Evolutionary conservation across 2,888 invertebrate species (phyloP), one percentile per base, ranked within the genome.

Genomic region (Parochlus steinenii): DNA sequence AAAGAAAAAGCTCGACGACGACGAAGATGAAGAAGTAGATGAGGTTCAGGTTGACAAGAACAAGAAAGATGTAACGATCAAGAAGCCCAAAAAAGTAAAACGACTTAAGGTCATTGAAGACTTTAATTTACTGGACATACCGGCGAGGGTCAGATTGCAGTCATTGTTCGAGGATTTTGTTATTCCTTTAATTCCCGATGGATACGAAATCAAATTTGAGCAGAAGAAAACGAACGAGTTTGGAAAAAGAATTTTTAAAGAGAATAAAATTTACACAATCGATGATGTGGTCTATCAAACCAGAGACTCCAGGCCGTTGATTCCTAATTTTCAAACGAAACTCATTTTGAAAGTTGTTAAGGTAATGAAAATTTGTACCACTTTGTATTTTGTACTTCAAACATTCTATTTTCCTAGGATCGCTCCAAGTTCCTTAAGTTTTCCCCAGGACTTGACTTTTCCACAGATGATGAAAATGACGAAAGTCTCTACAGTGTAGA

Each of bases 181-280:
- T 19, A 50, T 55, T 31, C 58, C 59, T 2, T 50, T 56, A 3
- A 36, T 59, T 38, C 59, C 59, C 3, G 49, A 54, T 37, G 56
- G 58, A 4, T 58, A 54, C 38, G 47, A 47, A 25, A 48, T 59
- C 18, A 33, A 33, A 31, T 33, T 37, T 15, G 16, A 26, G 8
- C 14, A 18, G 4, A 34, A 34, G 12, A 34, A 27, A 15, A 12
- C 20, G 4, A 24, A 18, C 18, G 10, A 19, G 3, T 17, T 17
- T 8, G 11, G 26, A n/a, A 33, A 33, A 20, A 17, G 17, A n/a
- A 28, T 27, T 16, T 28, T 20, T n/a, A 20, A 8, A 3, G 34
- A 34, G 5, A n/a, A n/a, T n/a, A 23, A 16, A 27, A 34, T 34
- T n/a, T 34, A 34, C 24, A 12, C 28, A 7, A 34, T 34, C 15